Base-by-base conservation (phyloP, 2,888 invertebrate genomes). In the Lepidochrysops patricia region DNA sequence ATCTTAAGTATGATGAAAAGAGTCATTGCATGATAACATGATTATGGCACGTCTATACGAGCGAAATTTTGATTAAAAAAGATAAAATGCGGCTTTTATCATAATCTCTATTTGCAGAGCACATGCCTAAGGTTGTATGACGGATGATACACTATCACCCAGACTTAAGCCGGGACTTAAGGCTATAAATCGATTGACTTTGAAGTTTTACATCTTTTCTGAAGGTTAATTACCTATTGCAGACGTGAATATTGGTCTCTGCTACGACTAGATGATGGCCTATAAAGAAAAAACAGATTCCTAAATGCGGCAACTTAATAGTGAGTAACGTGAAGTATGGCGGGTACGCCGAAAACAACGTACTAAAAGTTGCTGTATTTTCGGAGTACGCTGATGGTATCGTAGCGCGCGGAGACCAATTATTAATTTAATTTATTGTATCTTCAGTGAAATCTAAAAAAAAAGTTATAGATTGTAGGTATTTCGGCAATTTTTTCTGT, bases 51-150 rank as follows among this genome's bases (percentile, higher is more conserved):
- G 32, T 54, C 9, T 32, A 13, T n/a, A 19, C 7, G n/a, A 19
- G 29, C 29, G 3, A 29, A 54, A 32, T 29, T 54, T 54, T 19
- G 32, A 32, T 19, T n/a, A 13, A 19, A 32, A 54, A 29, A 32
- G 54, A 54, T 54, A 54, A 54, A 54, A 26, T 26, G 29, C 54
- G 54, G 19, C 15, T 50, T 29, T 52, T 52, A 52, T 54, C 54
- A 54, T 54, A 54, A 54, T 54, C 54, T 32, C 54, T 54, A 54
- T 54, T 54, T 54, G 54, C 4, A 32, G 12, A 32, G 32, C 12
- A 19, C 29, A 54, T 54, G 54, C 23, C 54, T 15, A 19, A 54
- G 9, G 13, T 29, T 52, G 32, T 32, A 54, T 29, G 54, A 54
- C 15, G 54, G 54, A 54, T 54, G 54, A 54, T 19, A 3, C 15